A percentile compares a stretch with the other conserved stretches of the same genome.
Conservation (phyloP, 2,797 vertebrate species). For the Hybognathus amarus region DNA sequence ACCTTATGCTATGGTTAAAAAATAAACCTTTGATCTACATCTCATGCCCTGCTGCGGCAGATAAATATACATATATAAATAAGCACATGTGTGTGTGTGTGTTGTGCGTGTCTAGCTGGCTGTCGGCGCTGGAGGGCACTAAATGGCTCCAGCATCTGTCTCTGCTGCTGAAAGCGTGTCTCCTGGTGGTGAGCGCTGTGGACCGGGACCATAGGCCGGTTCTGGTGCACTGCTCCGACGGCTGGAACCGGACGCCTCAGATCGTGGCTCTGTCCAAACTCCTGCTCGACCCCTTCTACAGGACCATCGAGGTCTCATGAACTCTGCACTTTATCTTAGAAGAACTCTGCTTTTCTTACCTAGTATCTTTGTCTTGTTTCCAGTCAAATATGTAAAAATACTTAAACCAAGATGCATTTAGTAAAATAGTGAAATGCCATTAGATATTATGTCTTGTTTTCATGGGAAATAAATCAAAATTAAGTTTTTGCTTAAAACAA, state of each 20-base stretch:
- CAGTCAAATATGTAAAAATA: too few species aligned
- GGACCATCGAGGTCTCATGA: constrained; percentile 88
- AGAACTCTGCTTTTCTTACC: too few species aligned
- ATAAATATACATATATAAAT: constrained; percentile 65
- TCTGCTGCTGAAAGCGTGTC: constrained; percentile 90
- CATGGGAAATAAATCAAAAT: too few species aligned
- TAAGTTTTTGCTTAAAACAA: too few species aligned
- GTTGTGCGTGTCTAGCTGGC: constrained; percentile 80
- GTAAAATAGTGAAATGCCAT: background rate
- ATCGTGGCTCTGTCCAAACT: constrained; percentile 95
- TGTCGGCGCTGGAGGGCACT: constrained; percentile 95
- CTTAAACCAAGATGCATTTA: background rate
- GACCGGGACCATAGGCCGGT: constrained; percentile 92
- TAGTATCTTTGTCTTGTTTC: too few species aligned
- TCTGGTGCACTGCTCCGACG: constrained; percentile 95
- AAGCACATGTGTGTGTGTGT: too few species aligned
- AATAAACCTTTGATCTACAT: background rate
- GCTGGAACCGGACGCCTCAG: constrained; percentile 98
- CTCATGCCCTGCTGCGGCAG: constrained; percentile 93
- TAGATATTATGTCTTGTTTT: too few species aligned
- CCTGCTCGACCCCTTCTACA: constrained; percentile 94
- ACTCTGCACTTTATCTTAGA: too few species aligned
- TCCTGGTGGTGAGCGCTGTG: constrained; percentile 92
- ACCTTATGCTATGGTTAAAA: background rate
- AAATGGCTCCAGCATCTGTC: constrained; percentile 98